phyloP scores from a whole-genome alignment of 1,140 invertebrate genomes.

The Hesperophylax magnus region DNA sequence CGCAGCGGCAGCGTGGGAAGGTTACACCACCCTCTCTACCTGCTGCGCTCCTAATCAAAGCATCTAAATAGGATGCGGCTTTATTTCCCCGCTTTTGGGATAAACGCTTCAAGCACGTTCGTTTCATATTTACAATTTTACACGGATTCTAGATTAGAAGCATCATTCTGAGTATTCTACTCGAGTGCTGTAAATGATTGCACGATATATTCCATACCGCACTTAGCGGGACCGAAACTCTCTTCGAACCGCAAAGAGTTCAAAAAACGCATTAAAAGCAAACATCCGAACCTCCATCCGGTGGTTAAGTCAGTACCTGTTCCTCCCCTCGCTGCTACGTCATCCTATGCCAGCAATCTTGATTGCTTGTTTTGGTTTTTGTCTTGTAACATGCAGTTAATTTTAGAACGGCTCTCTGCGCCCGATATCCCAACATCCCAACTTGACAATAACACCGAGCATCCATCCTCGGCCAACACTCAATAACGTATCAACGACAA shows the following conservation, averaged over 20 bases:
- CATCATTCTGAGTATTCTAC: not conserved
- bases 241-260: conserved; percentile 44
- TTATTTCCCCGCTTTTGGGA: conserved; percentile 19
- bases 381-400: conserved; percentile 54
- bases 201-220: conserved; percentile 33
- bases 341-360: conserved; percentile 42
- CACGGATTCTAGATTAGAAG: no score
- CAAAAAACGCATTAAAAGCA: conserved; percentile 51
- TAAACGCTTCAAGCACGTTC: not conserved
- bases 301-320: conserved; percentile 54
- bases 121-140: no score
- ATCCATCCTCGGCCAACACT: not conserved
- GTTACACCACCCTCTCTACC: conserved; percentile 47
- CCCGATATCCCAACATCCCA: not conserved
- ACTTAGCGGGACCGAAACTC: conserved; percentile 42
- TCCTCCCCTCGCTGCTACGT: conserved; percentile 27
- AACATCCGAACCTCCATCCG: conserved; percentile 53
- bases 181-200: conserved; percentile 30
- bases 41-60: conserved; percentile 32
- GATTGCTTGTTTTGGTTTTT: conserved; percentile 57
- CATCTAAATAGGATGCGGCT: conserved; percentile 36
- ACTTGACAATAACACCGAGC: conserved; percentile 12
- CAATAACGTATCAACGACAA: not conserved
- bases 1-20: conserved; percentile 53
- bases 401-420: conserved; percentile 49